Conservation (phyloP, 2,797 vertebrate genomes). For the Nannoperca obscura region DNA sequence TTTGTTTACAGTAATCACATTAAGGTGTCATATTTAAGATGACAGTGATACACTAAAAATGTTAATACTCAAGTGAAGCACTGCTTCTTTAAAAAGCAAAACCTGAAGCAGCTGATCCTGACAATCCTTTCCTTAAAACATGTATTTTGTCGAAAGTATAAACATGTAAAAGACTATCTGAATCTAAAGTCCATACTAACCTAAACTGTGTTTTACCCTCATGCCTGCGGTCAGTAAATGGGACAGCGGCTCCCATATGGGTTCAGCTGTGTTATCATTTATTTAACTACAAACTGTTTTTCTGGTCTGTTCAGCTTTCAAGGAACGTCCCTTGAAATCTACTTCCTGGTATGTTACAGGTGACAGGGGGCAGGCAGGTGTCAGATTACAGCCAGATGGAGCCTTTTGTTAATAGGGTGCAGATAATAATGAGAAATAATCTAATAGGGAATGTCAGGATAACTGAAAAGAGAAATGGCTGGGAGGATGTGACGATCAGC, state of each 20-base stretch:
- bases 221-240: background rate
- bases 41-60: background rate
- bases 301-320: conserved; percentile 40
- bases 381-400: conserved; percentile 56
- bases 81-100: background rate
- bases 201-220: background rate
- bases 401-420: background rate
- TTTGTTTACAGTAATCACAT: background rate
- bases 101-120: too few species aligned
- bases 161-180: background rate
- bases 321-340: conserved; percentile 26
- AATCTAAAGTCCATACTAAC: too few species aligned
- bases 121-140: background rate
- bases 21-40: background rate
- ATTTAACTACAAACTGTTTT: conserved; percentile 19
- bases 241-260: background rate
- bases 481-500: conserved; percentile 27
- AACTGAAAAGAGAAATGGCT: background rate
- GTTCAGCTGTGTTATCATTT: background rate
- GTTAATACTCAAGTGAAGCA: background rate
- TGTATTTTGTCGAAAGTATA: background rate
- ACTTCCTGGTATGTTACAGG: conserved; percentile 37
- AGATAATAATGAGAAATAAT: background rate
- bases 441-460: background rate
- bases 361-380: conserved; percentile 44